phyloP scores from a whole-genome alignment of 92 coral and sea anemone genomes.

The Desmophyllum pertusum region DNA sequence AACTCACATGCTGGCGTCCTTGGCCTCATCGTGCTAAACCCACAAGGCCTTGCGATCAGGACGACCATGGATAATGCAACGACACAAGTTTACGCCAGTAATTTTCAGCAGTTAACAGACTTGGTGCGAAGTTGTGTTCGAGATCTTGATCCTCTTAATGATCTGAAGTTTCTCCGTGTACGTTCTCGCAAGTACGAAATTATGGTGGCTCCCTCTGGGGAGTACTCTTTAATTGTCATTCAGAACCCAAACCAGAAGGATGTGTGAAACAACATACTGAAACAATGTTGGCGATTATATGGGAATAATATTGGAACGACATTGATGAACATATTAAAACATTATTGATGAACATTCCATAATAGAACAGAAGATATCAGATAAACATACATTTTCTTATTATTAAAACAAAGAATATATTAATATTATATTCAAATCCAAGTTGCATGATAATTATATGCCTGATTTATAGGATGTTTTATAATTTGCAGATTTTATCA shows the following conservation, averaged over 20 bases:
- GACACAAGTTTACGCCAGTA: slow-evolving; percentile 73
- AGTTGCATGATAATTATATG: too few species aligned
- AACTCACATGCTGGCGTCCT: slow-evolving; percentile 79
- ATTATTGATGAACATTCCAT: neutral
- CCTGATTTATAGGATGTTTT: too few species aligned
- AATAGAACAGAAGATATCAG: neutral
- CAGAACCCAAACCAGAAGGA: slow-evolving; percentile 57
- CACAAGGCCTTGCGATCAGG: slow-evolving; percentile 75
- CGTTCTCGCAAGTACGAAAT: slow-evolving; percentile 80
- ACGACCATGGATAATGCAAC: slow-evolving; percentile 84
- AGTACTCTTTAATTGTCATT: slow-evolving; percentile 71
- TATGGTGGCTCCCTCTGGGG: slow-evolving; percentile 78
- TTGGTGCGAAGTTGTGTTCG: slow-evolving; percentile 81
- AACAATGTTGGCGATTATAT: neutral
- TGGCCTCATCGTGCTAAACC: slow-evolving; percentile 72
- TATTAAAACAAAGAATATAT: too few species aligned
- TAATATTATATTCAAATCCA: neutral
- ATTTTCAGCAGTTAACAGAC: slow-evolving; percentile 50
- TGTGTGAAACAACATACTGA: slow-evolving; percentile 2
- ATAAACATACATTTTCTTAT: neutral
- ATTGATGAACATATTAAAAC: neutral
- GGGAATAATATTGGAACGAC: neutral
- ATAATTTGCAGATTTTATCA: too few species aligned
- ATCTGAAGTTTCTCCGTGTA: slow-evolving; percentile 75
- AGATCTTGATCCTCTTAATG: slow-evolving; percentile 82